Conservation (phyloP, 2,888 invertebrate genomes). For the Schrankia costaestrigalis region DNA sequence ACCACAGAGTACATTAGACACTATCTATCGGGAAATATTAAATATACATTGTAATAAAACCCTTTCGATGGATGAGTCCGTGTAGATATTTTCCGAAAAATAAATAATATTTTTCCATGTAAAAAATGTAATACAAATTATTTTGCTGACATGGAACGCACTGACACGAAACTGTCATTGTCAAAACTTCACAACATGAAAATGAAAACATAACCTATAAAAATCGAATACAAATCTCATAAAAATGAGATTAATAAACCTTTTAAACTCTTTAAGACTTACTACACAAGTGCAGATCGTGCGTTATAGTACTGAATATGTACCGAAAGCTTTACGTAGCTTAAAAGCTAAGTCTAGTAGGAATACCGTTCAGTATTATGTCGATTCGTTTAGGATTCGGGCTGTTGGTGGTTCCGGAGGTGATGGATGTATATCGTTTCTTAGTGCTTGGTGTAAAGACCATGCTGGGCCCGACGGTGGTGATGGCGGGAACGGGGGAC, state of each 20-base stretch:
- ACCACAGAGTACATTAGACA: too few species aligned
- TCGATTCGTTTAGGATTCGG: conserved; percentile 85
- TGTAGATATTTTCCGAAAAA: too few species aligned
- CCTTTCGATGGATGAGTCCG: too few species aligned
- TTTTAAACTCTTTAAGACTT: conserved; percentile 34
- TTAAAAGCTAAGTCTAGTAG: conserved; percentile 64
- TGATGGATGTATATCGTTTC: conserved; percentile 94
- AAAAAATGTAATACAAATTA: too few species aligned
- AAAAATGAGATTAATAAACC: conserved; percentile 36
- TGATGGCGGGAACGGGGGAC: conserved; percentile 97
- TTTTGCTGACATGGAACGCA: too few species aligned
- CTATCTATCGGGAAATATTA: too few species aligned
- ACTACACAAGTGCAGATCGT: conserved; percentile 15
- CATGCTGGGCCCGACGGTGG: conserved; percentile 97
- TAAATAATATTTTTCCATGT: too few species aligned
- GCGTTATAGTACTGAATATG: conserved; percentile 46
- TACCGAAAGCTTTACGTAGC: conserved; percentile 62
- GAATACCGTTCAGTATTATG: conserved; percentile 80
- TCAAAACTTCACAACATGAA: too few species aligned
- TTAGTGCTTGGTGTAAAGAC: conserved; percentile 90
- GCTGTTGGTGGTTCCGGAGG: conserved; percentile 94
- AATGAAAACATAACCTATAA: conserved; percentile 27
- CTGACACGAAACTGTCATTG: too few species aligned
- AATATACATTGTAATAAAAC: too few species aligned
- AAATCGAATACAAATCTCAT: not conserved